Conservation (phyloP, 1,140 invertebrate genomes). For the Drosophila fuyamai region DNA sequence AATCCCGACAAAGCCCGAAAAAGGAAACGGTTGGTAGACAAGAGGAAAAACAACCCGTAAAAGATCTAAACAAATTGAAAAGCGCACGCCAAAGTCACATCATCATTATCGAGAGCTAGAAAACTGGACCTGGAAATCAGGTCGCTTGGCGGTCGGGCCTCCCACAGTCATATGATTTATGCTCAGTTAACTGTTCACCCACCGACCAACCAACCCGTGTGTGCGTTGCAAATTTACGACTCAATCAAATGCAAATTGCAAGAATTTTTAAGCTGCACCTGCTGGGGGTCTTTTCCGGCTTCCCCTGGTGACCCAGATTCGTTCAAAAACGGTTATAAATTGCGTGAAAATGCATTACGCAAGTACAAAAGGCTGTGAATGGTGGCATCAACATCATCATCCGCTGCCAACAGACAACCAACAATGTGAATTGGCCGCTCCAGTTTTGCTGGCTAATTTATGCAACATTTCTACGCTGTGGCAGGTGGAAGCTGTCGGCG, state of each 20-base stretch:
- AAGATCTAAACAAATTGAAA: conserved; percentile 75
- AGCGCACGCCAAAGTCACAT: conserved; percentile 80
- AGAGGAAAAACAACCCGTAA: conserved; percentile 34
- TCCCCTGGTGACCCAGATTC: conserved; percentile 29
- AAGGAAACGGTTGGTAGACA: conserved; percentile 32
- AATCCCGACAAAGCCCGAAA: conserved; percentile 59
- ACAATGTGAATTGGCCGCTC: conserved; percentile 72
- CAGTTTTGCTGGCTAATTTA: conserved; percentile 77
- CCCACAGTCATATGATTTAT: conserved; percentile 77
- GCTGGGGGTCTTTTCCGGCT: conserved; percentile 28
- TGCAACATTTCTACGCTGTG: conserved; percentile 59
- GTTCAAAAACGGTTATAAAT: conserved; percentile 72
- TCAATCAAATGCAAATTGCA: conserved; percentile 79
- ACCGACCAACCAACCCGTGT: conserved; percentile 28
- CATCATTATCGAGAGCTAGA: conserved; percentile 72
- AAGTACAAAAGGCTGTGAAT: conserved; percentile 82
- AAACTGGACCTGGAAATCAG: conserved; percentile 73
- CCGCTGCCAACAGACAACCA: conserved; percentile 16
- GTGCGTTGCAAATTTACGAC: conserved; percentile 79
- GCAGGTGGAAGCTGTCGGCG: conserved; percentile 68
- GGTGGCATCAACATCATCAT: conserved; percentile 61
- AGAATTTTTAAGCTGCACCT: conserved; percentile 63
- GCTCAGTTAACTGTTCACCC: conserved; percentile 54
- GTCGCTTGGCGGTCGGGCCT: conserved; percentile 56
- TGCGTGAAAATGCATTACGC: conserved; percentile 82